Evolutionary conservation across 2,113 vertebrate species (phyloP).

Genomic region (Rattus rattus): DNA sequence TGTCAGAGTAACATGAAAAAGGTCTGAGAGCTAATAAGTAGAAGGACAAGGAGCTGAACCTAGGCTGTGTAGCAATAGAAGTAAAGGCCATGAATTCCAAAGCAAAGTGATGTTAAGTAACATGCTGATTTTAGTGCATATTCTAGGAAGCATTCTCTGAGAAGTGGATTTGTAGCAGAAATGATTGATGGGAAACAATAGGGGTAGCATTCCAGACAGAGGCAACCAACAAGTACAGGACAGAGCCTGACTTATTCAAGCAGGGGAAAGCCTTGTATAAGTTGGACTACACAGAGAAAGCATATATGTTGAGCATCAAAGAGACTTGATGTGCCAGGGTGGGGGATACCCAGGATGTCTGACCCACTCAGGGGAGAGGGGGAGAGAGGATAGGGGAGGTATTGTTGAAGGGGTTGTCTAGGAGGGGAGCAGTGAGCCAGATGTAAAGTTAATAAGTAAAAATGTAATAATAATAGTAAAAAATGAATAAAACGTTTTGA

Average conservation of each 20-base stretch:
- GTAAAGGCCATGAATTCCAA: neutral
- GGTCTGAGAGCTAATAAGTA: neutral
- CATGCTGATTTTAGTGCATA: neutral
- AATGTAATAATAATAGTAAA: no score
- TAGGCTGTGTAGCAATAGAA: neutral
- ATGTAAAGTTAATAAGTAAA: no score
- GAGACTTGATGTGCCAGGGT: no score
- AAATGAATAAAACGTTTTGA: neutral
- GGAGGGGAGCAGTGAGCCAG: no score
- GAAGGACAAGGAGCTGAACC: neutral
- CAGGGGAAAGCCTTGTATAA: neutral
- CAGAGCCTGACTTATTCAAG: neutral
- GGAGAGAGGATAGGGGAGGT: no score
- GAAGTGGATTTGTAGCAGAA: constrained; percentile 7
- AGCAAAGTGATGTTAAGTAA: neutral
- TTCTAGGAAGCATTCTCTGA: neutral
- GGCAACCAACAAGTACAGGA: neutral
- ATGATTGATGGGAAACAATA: neutral
- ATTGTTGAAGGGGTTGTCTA: no score
- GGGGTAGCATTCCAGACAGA: constrained; percentile 9
- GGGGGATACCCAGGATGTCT: no score
- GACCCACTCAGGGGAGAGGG: no score
- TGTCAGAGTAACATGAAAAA: neutral
- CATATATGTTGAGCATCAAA: no score
- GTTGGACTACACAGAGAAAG: neutral